Conservation (phyloP, 2,888 invertebrate species). For the Erebia epiphron region DNA sequence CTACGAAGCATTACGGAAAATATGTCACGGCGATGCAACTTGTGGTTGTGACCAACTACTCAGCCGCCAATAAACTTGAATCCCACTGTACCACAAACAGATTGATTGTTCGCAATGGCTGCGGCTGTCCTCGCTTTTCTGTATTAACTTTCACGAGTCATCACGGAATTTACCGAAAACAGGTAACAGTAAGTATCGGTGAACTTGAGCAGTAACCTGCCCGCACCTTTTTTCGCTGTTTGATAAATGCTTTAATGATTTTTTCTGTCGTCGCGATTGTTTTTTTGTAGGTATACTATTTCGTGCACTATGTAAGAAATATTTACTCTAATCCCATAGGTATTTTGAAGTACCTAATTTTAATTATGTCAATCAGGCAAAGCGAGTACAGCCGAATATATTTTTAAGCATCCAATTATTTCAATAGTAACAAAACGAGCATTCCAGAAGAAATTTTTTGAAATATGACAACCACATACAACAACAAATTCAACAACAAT, state of each 20-base stretch:
- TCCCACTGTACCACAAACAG: constrained; percentile 20
- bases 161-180: not conserved
- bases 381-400: constrained; percentile 20
- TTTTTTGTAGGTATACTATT: too few species aligned
- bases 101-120: constrained; percentile 31
- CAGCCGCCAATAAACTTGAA: too few species aligned
- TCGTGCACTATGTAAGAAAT: too few species aligned
- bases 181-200: too few species aligned
- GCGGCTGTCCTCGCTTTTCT: constrained; percentile 32
- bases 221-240: too few species aligned
- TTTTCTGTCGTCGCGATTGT: too few species aligned
- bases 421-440: constrained; percentile 26
- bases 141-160: not conserved
- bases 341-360: not conserved
- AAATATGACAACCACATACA: not conserved
- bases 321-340: too few species aligned
- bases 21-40: too few species aligned
- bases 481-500: constrained; percentile 1
- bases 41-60: too few species aligned
- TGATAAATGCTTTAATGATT: too few species aligned
- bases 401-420: constrained; percentile 25
- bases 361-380: constrained; percentile 11
- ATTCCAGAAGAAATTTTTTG: constrained; percentile 14
- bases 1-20: too few species aligned
- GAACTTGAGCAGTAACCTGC: too few species aligned